A percentile compares a stretch with the other conserved stretches of the same genome.
phyloP scores from a whole-genome alignment of 1,140 invertebrate species.

The Penaeus vannamei region DNA sequence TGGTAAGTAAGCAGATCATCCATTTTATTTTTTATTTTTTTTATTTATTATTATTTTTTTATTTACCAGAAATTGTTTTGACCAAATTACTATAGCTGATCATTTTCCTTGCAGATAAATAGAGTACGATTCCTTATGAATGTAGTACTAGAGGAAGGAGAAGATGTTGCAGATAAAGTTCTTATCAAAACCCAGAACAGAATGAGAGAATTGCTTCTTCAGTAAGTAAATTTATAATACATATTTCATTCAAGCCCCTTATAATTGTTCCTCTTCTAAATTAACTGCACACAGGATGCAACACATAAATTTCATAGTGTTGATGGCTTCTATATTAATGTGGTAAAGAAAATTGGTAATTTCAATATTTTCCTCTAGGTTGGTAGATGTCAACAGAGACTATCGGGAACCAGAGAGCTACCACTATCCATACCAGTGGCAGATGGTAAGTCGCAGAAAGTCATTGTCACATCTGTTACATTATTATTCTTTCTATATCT shows the following conservation, averaged over 20 bases:
- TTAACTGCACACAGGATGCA: no score
- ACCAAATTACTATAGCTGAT: background rate
- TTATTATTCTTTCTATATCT: background rate
- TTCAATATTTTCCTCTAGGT: background rate
- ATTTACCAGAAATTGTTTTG: constrained; percentile 2
- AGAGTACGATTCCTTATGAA: constrained; percentile 46
- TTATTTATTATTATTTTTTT: background rate
- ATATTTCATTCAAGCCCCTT: no score
- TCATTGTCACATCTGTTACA: background rate
- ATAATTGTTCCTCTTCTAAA: no score
- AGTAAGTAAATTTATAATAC: constrained; percentile 17
- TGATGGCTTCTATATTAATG: no score
- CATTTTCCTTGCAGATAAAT: constrained; percentile 28
- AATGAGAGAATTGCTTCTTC: constrained; percentile 1
- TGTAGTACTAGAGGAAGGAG: constrained; percentile 8
- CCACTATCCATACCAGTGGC: constrained; percentile 24
- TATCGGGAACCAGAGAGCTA: constrained; percentile 5
- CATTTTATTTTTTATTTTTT: no score
- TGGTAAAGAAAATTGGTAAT: background rate
- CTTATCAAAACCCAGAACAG: constrained; percentile 18
- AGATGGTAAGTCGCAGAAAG: constrained; percentile 23
- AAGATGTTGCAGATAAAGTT: background rate
- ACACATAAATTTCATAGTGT: no score
- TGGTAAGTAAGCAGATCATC: constrained; percentile 45
- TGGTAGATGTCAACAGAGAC: constrained; percentile 25